phyloP scores from a whole-genome alignment of 2,888 invertebrate species.

The Oligia strigilis region DNA sequence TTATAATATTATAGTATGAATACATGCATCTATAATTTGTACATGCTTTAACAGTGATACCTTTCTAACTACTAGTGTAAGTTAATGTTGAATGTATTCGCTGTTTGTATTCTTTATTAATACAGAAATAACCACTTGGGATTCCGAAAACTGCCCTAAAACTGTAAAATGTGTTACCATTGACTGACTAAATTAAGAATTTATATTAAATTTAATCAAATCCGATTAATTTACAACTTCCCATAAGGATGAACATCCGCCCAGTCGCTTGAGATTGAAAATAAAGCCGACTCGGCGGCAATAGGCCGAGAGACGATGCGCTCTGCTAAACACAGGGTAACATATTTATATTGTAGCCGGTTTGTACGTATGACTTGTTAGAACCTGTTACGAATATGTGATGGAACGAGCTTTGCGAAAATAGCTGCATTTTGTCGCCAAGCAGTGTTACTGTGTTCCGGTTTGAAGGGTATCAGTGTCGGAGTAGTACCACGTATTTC shows the following conservation, averaged over 20 bases:
- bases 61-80: neutral
- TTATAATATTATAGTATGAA: too few relatives aligned
- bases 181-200: neutral
- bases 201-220: neutral
- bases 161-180: neutral
- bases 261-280: conserved; percentile 1
- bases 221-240: neutral
- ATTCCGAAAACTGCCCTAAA: neutral
- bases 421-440: too few relatives aligned
- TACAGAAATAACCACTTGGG: neutral
- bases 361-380: neutral
- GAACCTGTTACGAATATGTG: neutral
- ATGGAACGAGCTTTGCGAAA: neutral
- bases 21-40: neutral
- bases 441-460: neutral
- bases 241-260: neutral
- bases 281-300: neutral
- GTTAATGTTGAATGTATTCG: neutral
- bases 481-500: neutral
- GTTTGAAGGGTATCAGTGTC: neutral
- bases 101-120: neutral
- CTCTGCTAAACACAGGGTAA: neutral
- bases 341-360: conserved; percentile 3
- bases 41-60: too few relatives aligned
- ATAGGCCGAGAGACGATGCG: conserved; percentile 1